Conservation (phyloP, 2,888 invertebrate genomes). For the Pammene aurita region DNA sequence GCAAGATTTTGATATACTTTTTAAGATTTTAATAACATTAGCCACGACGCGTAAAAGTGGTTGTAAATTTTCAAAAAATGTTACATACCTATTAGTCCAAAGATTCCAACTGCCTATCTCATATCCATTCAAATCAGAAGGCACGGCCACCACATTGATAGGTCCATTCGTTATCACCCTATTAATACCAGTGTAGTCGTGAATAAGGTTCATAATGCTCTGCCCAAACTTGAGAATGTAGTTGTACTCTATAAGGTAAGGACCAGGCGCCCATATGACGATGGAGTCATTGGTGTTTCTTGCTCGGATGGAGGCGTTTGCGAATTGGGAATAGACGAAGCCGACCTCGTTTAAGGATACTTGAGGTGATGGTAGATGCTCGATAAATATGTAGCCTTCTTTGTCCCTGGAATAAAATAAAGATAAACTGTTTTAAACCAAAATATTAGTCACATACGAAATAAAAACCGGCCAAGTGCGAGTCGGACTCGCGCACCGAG, state of each 20-base stretch:
- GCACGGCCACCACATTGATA: conserved; percentile 72
- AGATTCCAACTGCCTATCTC: conserved; percentile 75
- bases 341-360: conserved; percentile 69
- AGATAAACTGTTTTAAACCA: no score
- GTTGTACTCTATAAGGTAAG: conserved; percentile 58
- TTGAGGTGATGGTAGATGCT: conserved; percentile 73
- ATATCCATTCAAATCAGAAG: conserved; percentile 63
- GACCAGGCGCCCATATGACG: conserved; percentile 65
- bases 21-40: no score
- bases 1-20: no score
- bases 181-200: conserved; percentile 61
- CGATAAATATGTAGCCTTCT: conserved; percentile 56
- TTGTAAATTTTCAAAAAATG: not conserved
- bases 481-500: no score
- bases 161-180: conserved; percentile 65
- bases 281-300: conserved; percentile 62
- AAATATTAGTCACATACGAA: no score
- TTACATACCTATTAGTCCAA: conserved; percentile 70
- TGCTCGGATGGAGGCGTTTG: conserved; percentile 50
- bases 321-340: conserved; percentile 68
- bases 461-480: no score
- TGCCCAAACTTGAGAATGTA: conserved; percentile 65
- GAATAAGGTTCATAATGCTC: conserved; percentile 63
- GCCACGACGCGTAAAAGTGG: no score
- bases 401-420: conserved; percentile 51